These are phyloP conservation scores for Threskiornis aethiopicus DNA, from an alignment of 2,797 vertebrate genomes.

Conservation along the genomic window DNA sequence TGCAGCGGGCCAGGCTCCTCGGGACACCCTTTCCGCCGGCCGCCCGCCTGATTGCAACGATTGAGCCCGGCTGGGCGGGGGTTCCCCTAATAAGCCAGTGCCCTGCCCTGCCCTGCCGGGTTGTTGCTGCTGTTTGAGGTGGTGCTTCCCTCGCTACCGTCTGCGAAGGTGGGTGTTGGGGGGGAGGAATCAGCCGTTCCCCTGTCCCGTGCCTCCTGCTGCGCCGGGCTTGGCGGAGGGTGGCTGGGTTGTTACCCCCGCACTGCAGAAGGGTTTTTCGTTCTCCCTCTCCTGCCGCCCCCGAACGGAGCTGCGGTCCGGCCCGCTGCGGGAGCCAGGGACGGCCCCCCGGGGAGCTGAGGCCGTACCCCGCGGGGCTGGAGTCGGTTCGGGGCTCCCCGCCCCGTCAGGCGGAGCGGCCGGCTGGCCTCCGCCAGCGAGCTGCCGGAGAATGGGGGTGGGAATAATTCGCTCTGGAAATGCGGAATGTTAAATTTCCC, in stretches of 20 bases:
- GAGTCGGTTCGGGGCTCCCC: neutral
- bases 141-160: neutral
- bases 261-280: accelerated
- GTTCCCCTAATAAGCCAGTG: neutral
- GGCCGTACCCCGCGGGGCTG: neutral
- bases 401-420: neutral
- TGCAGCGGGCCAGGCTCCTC: too few species aligned
- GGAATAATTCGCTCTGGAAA: neutral
- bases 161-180: neutral
- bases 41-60: neutral
- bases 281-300: too few species aligned
- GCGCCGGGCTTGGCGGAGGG: neutral
- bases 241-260: too few species aligned
- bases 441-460: neutral
- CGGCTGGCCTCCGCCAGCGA: neutral
- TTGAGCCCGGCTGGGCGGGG: neutral
- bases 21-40: neutral
- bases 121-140: neutral
- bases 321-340: too few species aligned
- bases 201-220: neutral
- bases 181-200: neutral
- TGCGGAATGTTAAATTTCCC: neutral
- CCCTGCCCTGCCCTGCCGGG: too few species aligned
- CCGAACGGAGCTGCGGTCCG: too few species aligned
- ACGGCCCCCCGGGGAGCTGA: accelerated